Base-by-base conservation (phyloP, 2,113 vertebrate species). In the Bubalus kerabau region DNA sequence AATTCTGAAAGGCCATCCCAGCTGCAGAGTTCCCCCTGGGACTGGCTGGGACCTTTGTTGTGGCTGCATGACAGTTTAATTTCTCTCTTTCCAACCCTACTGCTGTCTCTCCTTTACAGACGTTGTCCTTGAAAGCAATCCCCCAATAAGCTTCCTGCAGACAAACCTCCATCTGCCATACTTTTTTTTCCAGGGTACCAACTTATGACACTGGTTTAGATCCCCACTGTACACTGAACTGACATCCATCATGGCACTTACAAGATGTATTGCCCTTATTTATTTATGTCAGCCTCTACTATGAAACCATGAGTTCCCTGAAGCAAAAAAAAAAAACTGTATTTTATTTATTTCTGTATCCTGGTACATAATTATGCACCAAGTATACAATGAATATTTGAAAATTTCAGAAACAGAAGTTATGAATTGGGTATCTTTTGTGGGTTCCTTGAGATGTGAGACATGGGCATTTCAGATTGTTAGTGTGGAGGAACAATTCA, bases 271-370 rank as follows among this genome's bases (percentile, higher is more conserved):
- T 85, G 23, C 14, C 50, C n/a, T 92, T 80, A 90, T 83, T 96
- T 81, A 74, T 87, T 50, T 81, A 26, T 48, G 13, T 86, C n/a
- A 91, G 15, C 57, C 74, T 90, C 62, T 84, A 76, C n/a, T 87
- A 82, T 92, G n/a, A 76, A 97, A 67, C 56, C 95, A 26, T 85
- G 57, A 74, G 86, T 56, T 93, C 59, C 50, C 86, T 96, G 50
- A 36, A 21, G 5, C 74, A 57, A 95, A n/a, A 78, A 19, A 84
- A 71, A 71, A 12, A 26, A 24, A 24, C 0, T 76, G 1, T 95
- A 59, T 85, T 50, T 85, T 96, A 40, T 59, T 94, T 94, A 52
- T 87, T 56, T 89, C 14, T 19, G 15, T 84, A 83, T 84, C 52
- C 32, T 50, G 23, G 36, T 85, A 76, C 21, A 59, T 67, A 40